Conservation (phyloP, 2,888 invertebrate genomes). For the Fissipunctia ypsillon region DNA sequence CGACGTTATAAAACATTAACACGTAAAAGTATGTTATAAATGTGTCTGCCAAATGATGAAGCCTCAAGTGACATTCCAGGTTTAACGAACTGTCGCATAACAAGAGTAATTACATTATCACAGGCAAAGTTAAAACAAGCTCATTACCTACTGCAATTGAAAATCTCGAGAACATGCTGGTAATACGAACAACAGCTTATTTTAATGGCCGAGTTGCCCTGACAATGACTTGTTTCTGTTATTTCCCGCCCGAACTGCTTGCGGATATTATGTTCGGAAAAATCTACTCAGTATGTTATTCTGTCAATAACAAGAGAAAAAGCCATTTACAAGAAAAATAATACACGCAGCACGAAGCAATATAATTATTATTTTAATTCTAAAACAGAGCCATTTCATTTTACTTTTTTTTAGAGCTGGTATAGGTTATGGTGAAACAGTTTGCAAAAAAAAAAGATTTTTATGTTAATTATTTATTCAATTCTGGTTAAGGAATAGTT, state of each 20-base stretch:
- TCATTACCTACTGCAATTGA: conserved; percentile 1
- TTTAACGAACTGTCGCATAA: conserved; percentile 26
- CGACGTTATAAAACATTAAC: background rate
- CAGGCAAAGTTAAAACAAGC: conserved; percentile 14
- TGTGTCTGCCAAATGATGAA: background rate
- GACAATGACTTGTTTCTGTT: conserved; percentile 10
- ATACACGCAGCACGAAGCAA: background rate
- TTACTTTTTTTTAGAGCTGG: background rate
- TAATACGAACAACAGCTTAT: conserved; percentile 13
- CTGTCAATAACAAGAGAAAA: background rate
- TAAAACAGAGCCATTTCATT: background rate
- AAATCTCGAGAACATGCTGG: conserved; percentile 8
- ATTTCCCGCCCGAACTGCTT: background rate
- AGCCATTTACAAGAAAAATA: background rate
- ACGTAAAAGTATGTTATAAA: conserved; percentile 18
- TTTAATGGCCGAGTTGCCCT: conserved; percentile 23
- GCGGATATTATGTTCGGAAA: background rate
- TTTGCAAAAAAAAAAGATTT: background rate
- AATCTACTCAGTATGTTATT: background rate
- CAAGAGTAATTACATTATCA: conserved; percentile 26
- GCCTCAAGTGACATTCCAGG: conserved; percentile 12
- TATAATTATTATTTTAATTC: background rate
- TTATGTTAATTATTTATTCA: background rate
- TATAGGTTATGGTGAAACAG: no score
- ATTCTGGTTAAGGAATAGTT: background rate